Base-by-base conservation (phyloP, 1,140 invertebrate genomes). In the Brachionus koreanus region DNA sequence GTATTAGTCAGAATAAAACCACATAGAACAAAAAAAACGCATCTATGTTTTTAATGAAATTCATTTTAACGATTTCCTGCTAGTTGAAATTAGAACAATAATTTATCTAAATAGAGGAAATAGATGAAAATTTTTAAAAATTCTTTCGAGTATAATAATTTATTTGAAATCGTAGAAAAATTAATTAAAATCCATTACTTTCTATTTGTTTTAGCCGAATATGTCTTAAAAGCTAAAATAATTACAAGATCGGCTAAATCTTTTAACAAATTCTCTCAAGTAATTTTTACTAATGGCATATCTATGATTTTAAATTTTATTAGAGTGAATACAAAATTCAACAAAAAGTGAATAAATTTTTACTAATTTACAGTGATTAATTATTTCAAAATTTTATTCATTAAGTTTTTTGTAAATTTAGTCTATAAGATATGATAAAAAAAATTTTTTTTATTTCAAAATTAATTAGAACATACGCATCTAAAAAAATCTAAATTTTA, bases 71-170 rank as follows among this genome's bases (percentile, higher is more conserved):
- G 49, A 57, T 57, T 57, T 57, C 49, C 49, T 57, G 49, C 49
- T 57, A 57, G 16, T 57, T 57, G 49, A 57, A 57, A 57, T 57
- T 57, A 57, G 49, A 57, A 57, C 49, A 57, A 57, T 57, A 57
- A 57, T 57, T 57, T 57, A 57, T 57, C 49, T 57, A 57, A 57
- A 57, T 19, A 25, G 49, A 57, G 49, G 49, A 57, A 57, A 57
- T 57, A 57, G 49, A 57, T 57, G 49, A 57, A 52, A 57, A 19
- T 57, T 57, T 57, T 57, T 57, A 23, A 19, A 25, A 57, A 57
- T 57, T 57, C 49, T 57, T 57, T 57, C 49, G 49, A 57, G 49
- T 57, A 57, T 57, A 57, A 57, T 57, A 57, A 57, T 57, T 57
- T 57, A 57, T 57, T 57, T 57, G 49, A 57, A 57, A 57, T 57